Conservation (phyloP, 2,113 vertebrate species). For the Myodes glareolus region DNA sequence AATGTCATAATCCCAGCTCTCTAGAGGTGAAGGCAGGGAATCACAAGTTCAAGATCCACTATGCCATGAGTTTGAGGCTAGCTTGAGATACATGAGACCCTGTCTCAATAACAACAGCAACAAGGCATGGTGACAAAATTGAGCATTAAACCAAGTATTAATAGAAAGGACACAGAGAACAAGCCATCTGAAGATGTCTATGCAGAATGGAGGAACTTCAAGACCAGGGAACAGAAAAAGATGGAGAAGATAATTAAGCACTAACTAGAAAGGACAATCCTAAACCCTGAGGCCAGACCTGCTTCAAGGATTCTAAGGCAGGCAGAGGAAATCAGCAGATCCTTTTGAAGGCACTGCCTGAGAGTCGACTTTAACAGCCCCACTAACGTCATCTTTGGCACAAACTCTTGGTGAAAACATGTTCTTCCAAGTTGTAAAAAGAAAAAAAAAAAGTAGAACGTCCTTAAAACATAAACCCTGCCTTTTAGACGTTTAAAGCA, state of each 20-base stretch:
- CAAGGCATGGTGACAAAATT: neutral
- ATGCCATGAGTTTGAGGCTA: neutral
- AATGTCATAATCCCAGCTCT: no score
- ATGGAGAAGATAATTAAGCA: neutral
- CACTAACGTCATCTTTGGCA: slow-evolving; percentile 11
- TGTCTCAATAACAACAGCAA: neutral
- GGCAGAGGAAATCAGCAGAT: neutral
- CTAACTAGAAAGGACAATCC: neutral
- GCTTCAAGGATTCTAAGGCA: neutral
- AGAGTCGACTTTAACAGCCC: neutral
- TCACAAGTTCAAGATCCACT: neutral
- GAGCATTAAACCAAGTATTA: neutral
- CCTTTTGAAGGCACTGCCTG: slow-evolving; percentile 1
- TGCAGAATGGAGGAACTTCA: neutral
- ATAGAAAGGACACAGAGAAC: neutral
- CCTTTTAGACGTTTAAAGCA: slow-evolving; percentile 41
- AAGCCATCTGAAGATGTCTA: neutral
- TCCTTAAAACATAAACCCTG: neutral
- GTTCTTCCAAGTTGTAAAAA: slow-evolving; percentile 19
- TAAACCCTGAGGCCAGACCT: neutral
- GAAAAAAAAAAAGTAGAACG: slow-evolving; percentile 26
- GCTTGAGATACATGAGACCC: neutral
- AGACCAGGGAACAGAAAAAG: neutral
- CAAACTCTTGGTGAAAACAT: slow-evolving; percentile 43
- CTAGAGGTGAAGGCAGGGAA: neutral